These are phyloP conservation scores for Tympanoctomys barrerae DNA, from an alignment of 2,797 vertebrate species.

Conservation along the genomic window DNA sequence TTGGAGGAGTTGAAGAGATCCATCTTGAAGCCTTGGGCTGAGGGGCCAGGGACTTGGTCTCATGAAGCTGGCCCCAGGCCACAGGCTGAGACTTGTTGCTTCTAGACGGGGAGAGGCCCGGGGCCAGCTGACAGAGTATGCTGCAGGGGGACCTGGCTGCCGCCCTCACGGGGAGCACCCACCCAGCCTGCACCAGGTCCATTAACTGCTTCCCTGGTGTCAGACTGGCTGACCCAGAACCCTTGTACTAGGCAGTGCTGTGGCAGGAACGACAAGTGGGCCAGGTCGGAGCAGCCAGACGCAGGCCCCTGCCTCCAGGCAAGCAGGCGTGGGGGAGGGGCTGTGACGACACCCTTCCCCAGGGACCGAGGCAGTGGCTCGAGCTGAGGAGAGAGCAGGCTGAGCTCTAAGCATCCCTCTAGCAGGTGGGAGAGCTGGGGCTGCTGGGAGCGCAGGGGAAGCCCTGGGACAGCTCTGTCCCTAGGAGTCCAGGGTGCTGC, in stretches of 20 bases:
- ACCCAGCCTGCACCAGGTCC: not conserved
- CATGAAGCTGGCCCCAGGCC: not conserved
- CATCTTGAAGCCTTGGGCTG: not conserved
- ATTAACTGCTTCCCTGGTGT: not conserved
- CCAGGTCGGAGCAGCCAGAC: accelerated
- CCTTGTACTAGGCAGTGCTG: not conserved
- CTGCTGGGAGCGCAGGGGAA: not conserved
- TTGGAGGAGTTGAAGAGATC: not conserved
- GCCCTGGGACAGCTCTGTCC: not conserved
- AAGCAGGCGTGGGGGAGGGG: not conserved
- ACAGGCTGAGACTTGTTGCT: not conserved
- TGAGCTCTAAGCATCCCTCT: not conserved
- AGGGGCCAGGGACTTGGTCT: not conserved
- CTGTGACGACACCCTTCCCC: not conserved
- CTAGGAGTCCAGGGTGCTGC: not conserved
- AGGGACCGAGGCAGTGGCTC: accelerated
- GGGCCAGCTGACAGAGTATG: accelerated
- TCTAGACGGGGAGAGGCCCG: not conserved
- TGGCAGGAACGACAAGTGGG: not conserved
- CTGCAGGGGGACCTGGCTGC: not conserved
- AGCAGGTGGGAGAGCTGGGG: not conserved
- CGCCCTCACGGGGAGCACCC: not conserved
- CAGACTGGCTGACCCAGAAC: not conserved
- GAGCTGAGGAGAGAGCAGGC: not conserved
- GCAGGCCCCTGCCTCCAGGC: accelerated